These are phyloP conservation scores for Sesia apiformis DNA, from an alignment of 2,888 invertebrate genomes.

Conservation along the genomic window DNA sequence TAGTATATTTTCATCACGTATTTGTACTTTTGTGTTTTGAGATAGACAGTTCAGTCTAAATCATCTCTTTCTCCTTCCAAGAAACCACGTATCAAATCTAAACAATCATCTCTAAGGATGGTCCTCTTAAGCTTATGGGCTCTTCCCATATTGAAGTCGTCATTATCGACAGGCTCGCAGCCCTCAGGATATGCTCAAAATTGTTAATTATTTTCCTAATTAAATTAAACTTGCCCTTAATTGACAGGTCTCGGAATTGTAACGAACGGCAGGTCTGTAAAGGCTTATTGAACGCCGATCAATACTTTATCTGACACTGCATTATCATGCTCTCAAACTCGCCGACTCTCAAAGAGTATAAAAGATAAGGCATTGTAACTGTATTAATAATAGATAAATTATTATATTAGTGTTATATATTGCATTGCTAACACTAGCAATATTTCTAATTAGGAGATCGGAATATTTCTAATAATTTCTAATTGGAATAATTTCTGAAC, in stretches of 20 bases:
- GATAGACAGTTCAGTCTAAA: too few relatives aligned
- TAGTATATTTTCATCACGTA: too few relatives aligned
- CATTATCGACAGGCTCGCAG: too few relatives aligned
- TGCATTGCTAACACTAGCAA: background rate
- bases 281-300: slow-evolving; percentile 40
- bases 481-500: too few relatives aligned
- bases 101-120: too few relatives aligned
- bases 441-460: background rate
- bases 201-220: background rate
- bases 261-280: slow-evolving; percentile 2
- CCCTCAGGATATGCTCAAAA: background rate
- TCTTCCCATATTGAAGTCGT: too few relatives aligned
- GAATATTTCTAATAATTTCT: too few relatives aligned
- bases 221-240: background rate
- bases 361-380: slow-evolving; percentile 13
- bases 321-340: slow-evolving; percentile 22
- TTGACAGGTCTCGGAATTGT: background rate
- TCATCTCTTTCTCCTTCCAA: too few relatives aligned
- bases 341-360: slow-evolving; percentile 22
- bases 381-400: background rate
- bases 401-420: background rate
- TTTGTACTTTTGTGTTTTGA: too few relatives aligned
- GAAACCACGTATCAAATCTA: too few relatives aligned
- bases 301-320: slow-evolving; percentile 34
- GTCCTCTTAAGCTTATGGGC: too few relatives aligned